Evolutionary conservation across 2,888 invertebrate species (phyloP), one percentile per base, ranked within the genome.

Genomic region (Acleris holmiana): DNA sequence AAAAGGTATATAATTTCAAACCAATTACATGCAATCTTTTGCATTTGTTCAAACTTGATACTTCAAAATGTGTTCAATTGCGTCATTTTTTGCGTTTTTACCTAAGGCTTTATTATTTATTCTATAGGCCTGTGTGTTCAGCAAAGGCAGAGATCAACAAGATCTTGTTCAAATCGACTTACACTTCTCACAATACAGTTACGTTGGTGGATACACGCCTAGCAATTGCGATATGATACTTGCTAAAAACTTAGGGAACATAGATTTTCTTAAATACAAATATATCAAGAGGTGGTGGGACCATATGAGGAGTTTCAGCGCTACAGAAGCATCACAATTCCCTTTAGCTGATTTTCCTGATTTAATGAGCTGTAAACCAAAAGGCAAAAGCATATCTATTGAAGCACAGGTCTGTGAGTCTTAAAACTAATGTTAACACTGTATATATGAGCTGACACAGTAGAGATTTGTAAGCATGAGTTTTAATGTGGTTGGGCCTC

Each of bases 221-320:
- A 91, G 93, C 74, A 85, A 81, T 73, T 83, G 84, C 79, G 95
- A 95, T 81, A 76, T 84, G 69, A 81, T 90, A 61, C 63, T 88
- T 71, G 83, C 81, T 74, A 90, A 79, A 73, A 76, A 70, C 55
- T 78, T 88, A 76, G 80, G 75, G 51, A 72, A 82, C 62, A 73
- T 82, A 72, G 83, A 87, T 74, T 81, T 91, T 67, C 73, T 80
- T 58, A 85, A 84, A 69, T 93, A 88, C 79, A 80, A 80, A 61
- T 81, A 94, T 78, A 78, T 95, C 70, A 88, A 85, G 77, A 91
- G 95, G 83, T 95, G 95, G 95, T 93, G 91, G 83, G 81, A 87
- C 82, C 94, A 95, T 85, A 93, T 95, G 84, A 82, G 88, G 84
- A 94, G 94, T 86, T 95, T 93, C 84, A 89, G 86, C 78, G 82